phyloP scores from a whole-genome alignment of 2,113 vertebrate species.

The Heptranchias perlo region DNA sequence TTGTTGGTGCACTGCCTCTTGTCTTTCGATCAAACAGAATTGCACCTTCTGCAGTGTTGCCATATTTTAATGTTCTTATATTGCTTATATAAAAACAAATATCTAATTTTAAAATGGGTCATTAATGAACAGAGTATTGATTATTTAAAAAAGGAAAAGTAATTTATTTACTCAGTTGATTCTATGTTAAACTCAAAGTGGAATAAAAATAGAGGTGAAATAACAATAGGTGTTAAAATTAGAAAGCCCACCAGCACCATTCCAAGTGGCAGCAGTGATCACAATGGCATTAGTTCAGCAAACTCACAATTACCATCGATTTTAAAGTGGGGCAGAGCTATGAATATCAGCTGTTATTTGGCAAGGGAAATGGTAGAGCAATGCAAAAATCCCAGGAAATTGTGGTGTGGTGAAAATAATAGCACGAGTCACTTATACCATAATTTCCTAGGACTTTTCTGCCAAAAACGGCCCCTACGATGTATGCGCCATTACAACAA shows the following conservation, averaged over 20 bases:
- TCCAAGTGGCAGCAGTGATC: neutral
- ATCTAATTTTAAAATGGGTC: neutral
- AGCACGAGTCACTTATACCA: neutral
- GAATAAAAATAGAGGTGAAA: neutral
- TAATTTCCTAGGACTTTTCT: neutral
- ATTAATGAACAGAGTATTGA: neutral
- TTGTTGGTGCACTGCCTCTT: neutral
- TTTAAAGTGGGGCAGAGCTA: neutral
- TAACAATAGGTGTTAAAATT: neutral
- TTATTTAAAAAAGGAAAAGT: neutral
- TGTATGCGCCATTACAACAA: no score
- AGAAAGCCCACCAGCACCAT: neutral
- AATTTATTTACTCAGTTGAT: neutral
- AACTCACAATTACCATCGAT: neutral
- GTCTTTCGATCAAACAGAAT: neutral
- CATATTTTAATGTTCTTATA: neutral
- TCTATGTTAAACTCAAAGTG: neutral
- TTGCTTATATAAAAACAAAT: neutral
- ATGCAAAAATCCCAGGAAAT: neutral
- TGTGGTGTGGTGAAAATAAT: neutral
- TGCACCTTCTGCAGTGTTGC: neutral
- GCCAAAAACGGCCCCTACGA: neutral
- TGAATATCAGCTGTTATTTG: neutral
- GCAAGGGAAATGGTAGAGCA: neutral
- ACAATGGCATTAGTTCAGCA: neutral